phyloP scores from a whole-genome alignment of 2,888 invertebrate genomes.

The Cyclophora punctaria region DNA sequence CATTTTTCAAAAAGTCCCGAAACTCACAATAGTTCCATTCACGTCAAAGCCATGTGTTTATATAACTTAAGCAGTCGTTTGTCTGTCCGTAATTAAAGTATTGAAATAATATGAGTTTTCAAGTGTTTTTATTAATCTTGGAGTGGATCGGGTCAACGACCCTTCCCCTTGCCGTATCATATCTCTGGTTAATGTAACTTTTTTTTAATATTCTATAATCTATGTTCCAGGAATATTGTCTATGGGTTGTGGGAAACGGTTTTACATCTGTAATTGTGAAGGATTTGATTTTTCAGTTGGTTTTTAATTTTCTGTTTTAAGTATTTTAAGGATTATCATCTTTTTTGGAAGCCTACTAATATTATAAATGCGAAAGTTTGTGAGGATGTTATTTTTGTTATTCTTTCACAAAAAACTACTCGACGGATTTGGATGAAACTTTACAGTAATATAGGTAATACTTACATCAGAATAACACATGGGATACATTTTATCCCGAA shows the following conservation, averaged over 20 bases:
- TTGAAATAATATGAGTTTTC: conserved; percentile 72
- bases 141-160: conserved; percentile 62
- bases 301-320: no score
- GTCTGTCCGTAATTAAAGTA: conserved; percentile 65
- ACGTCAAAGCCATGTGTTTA: conserved; percentile 62
- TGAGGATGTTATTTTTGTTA: no score
- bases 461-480: no score
- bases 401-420: no score
- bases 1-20: no score
- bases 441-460: no score
- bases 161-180: conserved; percentile 59
- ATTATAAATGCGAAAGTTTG: no score
- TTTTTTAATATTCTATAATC: conserved; percentile 34
- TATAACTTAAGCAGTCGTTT: conserved; percentile 42
- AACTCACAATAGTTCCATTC: conserved; percentile 10
- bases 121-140: conserved; percentile 74
- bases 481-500: no score
- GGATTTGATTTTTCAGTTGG: background rate
- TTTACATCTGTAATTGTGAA: conserved; percentile 1
- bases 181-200: conserved; percentile 59
- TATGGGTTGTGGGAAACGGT: conserved; percentile 17
- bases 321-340: no score
- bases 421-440: no score
- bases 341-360: no score
- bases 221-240: conserved; percentile 16